Evolutionary conservation across 2,797 vertebrate genomes (phyloP).

Genomic region (Anniella stebbinsi): DNA sequence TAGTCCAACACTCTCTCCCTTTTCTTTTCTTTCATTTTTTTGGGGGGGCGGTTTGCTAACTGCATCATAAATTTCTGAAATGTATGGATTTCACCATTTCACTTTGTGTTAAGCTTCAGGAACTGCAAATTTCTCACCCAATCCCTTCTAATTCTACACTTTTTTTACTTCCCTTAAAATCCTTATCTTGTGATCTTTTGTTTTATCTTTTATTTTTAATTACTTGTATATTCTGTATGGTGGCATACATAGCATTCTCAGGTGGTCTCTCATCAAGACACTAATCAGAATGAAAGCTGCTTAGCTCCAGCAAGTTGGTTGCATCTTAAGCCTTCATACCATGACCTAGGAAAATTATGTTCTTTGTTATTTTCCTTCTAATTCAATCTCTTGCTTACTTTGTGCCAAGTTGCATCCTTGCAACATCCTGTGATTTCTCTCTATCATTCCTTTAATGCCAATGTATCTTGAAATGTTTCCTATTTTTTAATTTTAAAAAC

Average conservation of each 20-base stretch:
- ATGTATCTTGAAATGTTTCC: neutral
- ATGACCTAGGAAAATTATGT: neutral
- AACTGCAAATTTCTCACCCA: no score
- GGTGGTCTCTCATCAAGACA: neutral
- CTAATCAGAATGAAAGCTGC: neutral
- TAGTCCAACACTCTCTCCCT: no score
- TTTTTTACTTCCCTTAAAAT: neutral
- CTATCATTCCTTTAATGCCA: slow-evolving; percentile 59
- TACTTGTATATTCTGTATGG: no score
- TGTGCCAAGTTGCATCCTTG: slow-evolving; percentile 56
- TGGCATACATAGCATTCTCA: neutral
- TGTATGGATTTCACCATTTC: no score
- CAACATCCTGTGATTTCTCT: slow-evolving; percentile 59
- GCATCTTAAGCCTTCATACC: neutral
- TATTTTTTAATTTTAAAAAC: slow-evolving; percentile 25
- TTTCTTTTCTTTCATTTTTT: no score
- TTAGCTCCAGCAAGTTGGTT: neutral
- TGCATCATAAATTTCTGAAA: no score
- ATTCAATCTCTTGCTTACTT: slow-evolving; percentile 53
- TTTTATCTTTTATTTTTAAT: neutral
- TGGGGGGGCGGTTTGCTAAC: no score
- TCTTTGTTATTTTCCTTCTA: neutral
- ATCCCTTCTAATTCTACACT: neutral
- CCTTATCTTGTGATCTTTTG: no score
- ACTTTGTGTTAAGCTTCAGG: no score